These are phyloP conservation scores for Schizopygopsis malacanthus DNA, from an alignment of 2,797 vertebrate species.

Conservation along the genomic window DNA sequence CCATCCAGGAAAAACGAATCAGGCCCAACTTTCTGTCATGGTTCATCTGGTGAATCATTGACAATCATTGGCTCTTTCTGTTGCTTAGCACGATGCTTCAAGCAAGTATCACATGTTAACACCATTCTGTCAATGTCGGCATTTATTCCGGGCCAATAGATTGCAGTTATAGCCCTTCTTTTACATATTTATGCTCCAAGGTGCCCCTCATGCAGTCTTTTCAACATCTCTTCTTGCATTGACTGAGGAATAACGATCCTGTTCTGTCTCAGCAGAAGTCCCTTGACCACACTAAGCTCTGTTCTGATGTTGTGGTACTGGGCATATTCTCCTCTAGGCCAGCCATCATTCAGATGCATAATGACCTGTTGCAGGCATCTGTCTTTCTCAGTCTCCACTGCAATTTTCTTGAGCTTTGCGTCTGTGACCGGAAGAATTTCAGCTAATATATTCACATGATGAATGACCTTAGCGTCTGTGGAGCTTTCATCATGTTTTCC, in stretches of 20 bases:
- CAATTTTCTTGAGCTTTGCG: neutral
- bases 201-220: no score
- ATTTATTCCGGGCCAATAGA: constrained; percentile 40
- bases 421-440: constrained; percentile 12
- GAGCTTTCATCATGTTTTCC: neutral
- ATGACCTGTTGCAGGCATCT: neutral
- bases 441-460: constrained; percentile 4
- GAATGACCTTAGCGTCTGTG: neutral
- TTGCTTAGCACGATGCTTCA: constrained; percentile 47
- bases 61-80: constrained; percentile 32
- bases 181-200: no score
- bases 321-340: neutral
- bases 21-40: constrained; percentile 49
- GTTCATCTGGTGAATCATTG: constrained; percentile 8
- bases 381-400: constrained; percentile 6
- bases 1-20: constrained; percentile 38
- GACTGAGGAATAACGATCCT: no score
- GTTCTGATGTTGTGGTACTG: neutral
- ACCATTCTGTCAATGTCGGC: constrained; percentile 37
- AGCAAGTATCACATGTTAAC: constrained; percentile 41
- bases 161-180: neutral
- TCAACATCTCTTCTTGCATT: no score
- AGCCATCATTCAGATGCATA: neutral
- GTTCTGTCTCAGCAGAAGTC: no score
- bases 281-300: no score